A percentile compares a stretch with the other conserved stretches of the same genome.
Evolutionary conservation across 2,888 invertebrate genomes (phyloP).

Genomic region (Onchidella celtica): DNA sequence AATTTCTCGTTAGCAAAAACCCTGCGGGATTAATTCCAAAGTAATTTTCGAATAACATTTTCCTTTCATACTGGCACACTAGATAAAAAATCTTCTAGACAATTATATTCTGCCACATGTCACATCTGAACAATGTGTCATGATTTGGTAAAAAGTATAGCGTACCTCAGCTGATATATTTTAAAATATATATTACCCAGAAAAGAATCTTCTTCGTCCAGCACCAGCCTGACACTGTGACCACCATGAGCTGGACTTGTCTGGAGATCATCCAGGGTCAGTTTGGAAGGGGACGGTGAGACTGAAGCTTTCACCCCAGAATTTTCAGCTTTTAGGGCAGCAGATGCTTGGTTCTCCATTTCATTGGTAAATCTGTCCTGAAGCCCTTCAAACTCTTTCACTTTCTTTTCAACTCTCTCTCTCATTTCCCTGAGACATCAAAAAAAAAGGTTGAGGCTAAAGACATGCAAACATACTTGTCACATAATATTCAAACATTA

Average conservation of each 20-base stretch:
- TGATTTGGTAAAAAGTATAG: no score
- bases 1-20: no score
- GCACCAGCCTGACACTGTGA: not conserved
- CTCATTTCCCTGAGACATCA: slow-evolving; percentile 46
- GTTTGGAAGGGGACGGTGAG: slow-evolving; percentile 22
- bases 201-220: slow-evolving; percentile 33
- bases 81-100: no score
- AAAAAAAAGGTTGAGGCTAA: no score
- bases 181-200: not conserved
- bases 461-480: no score
- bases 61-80: no score
- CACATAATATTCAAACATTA: no score
- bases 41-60: no score
- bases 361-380: slow-evolving; percentile 50
- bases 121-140: no score
- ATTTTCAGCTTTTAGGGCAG: slow-evolving; percentile 6
- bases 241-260: not conserved
- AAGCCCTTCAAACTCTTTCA: slow-evolving; percentile 49
- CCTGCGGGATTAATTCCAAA: no score
- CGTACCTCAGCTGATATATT: not conserved
- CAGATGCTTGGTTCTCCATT: not conserved
- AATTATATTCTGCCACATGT: no score
- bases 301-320: not conserved
- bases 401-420: slow-evolving; percentile 49
- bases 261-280: slow-evolving; percentile 40